Percentiles rank a stretch among this genome's conserved stretches.
phyloP scores from a whole-genome alignment of 1,140 invertebrate species.

The Bursaphelenchus mucronatus region DNA sequence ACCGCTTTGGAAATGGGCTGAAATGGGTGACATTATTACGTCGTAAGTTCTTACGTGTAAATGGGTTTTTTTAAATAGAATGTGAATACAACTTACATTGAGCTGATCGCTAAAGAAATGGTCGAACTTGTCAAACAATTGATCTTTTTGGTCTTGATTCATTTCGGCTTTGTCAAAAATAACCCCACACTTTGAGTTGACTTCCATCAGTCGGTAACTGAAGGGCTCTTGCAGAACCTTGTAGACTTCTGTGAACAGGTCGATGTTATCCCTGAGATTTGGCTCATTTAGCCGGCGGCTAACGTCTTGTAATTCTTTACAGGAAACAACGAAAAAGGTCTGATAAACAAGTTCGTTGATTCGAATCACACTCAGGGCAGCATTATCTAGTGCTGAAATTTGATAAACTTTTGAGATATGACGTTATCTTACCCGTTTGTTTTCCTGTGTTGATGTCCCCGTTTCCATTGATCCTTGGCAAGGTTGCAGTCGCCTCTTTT shows the following conservation, averaged over 20 bases:
- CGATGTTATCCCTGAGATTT: slow-evolving; percentile 31
- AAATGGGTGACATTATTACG: slow-evolving; percentile 2
- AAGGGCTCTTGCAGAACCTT: slow-evolving; percentile 38
- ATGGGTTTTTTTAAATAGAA: slow-evolving; percentile 3
- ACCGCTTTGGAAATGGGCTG: slow-evolving; percentile 43
- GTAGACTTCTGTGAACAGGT: slow-evolving; percentile 32
- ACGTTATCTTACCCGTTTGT: slow-evolving; percentile 2
- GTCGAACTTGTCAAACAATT: slow-evolving; percentile 31
- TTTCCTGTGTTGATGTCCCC: slow-evolving; percentile 6
- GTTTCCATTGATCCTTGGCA: slow-evolving; percentile 24
- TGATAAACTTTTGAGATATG: slow-evolving; percentile 7
- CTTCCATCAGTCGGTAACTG: slow-evolving; percentile 38
- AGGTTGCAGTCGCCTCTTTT: slow-evolving; percentile 23
- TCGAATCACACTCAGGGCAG: neutral
- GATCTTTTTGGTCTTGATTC: slow-evolving; percentile 22
- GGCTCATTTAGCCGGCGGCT: slow-evolving; percentile 14
- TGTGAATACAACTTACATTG: slow-evolving; percentile 29
- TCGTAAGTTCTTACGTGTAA: slow-evolving; percentile 13
- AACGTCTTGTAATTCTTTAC: slow-evolving; percentile 25
- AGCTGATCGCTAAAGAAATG: slow-evolving; percentile 35
- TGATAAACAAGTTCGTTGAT: slow-evolving; percentile 2
- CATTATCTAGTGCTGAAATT: neutral
- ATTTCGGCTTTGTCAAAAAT: slow-evolving; percentile 25
- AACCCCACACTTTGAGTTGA: slow-evolving; percentile 34
- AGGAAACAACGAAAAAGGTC: slow-evolving; percentile 28